Evolutionary conservation across 2,888 invertebrate genomes (phyloP), one percentile per base, ranked within the genome.

Genomic region (Gari tellinella): DNA sequence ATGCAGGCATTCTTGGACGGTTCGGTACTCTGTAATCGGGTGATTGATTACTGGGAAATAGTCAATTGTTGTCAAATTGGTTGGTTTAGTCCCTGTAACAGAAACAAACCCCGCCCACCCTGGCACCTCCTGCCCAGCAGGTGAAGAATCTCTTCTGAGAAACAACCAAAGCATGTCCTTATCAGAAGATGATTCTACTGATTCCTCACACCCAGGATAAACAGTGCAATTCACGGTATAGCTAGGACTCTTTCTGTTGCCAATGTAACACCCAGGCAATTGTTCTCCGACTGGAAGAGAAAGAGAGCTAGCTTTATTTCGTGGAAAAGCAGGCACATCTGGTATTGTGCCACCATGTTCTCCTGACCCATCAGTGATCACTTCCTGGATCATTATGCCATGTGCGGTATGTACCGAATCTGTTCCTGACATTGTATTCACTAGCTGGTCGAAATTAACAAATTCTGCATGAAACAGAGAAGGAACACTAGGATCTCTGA

Each of bases 391-490:
- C 84, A 84, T 83, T 17, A 83, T 85, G 1, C 80, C 85, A 74
- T 82, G 79, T 12, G 82, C 72, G 37, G 68, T 82, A 41, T 84
- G 80, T 15, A 84, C 51, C 23, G 81, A 80, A 1, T 56, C 81
- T 21, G 26, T 56, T 1, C 80, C 77, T n/a, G 63, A 25, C 43
- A 79, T 21, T 25, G 65, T 63, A 61, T 81, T 83, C 14, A 83
- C 37, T 2, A 81, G 46, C 63, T 76, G 66, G 55, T 85, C 80
- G 53, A 80, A 81, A 37, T 81, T 82, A 64, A 82, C 83, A 66
- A 82, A 85, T 26, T 84, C 80, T n/a, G 78, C 74, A 67, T 85
- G 82, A 43, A 84, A 85, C 1, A 81, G 78, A 70, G 78, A 72
- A 15, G 62, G 56, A 2, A 37, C 63, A 31, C 46, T 21, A 31